These are phyloP conservation scores for Agrotis clavis DNA, from an alignment of 2,888 invertebrate species.

Conservation along the genomic window DNA sequence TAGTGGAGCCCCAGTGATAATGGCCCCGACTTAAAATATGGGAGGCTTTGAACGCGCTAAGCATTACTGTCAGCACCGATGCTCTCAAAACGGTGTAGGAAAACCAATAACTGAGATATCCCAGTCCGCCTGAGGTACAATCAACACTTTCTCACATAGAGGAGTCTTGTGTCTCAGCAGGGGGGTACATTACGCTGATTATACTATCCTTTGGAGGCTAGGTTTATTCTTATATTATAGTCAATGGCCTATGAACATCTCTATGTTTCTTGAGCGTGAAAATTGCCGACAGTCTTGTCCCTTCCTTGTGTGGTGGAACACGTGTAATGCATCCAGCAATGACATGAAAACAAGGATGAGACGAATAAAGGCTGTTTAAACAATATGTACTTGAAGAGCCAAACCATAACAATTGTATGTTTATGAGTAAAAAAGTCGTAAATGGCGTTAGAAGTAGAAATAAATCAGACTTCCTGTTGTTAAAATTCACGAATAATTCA, in stretches of 20 bases:
- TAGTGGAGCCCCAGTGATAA: no score
- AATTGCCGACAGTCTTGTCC: neutral
- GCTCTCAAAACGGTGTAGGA: neutral
- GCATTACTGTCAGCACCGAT: neutral
- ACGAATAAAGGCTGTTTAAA: neutral
- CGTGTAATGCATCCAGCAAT: no score
- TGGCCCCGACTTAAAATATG: no score
- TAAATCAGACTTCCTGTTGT: conserved; percentile 3
- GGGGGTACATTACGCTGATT: neutral
- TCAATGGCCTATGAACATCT: neutral
- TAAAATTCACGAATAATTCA: conserved; percentile 5
- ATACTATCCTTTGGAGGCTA: neutral
- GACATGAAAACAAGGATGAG: neutral
- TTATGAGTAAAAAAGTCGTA: neutral
- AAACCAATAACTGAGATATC: neutral
- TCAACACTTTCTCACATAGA: neutral
- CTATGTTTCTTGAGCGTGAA: neutral
- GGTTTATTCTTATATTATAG: no score
- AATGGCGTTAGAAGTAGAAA: neutral
- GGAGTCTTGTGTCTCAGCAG: neutral
- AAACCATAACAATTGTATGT: neutral
- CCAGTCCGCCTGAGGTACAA: neutral
- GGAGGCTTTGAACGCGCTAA: no score
- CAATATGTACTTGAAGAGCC: neutral
- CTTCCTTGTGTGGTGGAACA: no score